Evolutionary conservation across 2,888 invertebrate species (phyloP).

Genomic region (Abrostola triplasia): DNA sequence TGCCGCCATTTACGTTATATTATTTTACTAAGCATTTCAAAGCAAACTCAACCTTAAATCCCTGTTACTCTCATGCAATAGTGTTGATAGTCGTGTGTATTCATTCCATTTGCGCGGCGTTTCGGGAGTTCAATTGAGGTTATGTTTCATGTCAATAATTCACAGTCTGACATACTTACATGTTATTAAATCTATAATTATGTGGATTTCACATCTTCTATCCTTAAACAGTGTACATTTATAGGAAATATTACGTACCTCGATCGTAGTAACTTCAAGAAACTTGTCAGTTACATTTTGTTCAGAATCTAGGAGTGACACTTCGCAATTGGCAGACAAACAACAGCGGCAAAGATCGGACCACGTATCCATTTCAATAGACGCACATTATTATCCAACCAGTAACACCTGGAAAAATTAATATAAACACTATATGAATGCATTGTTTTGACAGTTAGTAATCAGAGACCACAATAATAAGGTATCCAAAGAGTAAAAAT

Average conservation of each 20-base stretch:
- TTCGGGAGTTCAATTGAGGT: slow-evolving; percentile 39
- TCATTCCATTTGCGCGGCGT: slow-evolving; percentile 40
- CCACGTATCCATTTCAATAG: slow-evolving; percentile 83
- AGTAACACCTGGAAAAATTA: slow-evolving; percentile 75
- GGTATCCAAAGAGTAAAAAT: slow-evolving; percentile 86
- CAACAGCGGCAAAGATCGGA: slow-evolving; percentile 84
- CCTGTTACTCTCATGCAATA: background rate
- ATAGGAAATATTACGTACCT: slow-evolving; percentile 64
- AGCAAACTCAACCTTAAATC: slow-evolving; percentile 18
- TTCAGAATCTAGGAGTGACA: slow-evolving; percentile 78
- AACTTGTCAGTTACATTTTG: slow-evolving; percentile 77
- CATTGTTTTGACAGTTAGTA: slow-evolving; percentile 82
- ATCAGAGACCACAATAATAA: slow-evolving; percentile 79
- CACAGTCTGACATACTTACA: slow-evolving; percentile 35
- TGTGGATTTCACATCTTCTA: background rate
- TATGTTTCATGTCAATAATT: slow-evolving; percentile 54
- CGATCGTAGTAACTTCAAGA: slow-evolving; percentile 78
- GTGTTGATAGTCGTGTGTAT: slow-evolving; percentile 26
- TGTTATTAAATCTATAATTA: slow-evolving; percentile 20
- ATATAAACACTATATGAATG: slow-evolving; percentile 62
- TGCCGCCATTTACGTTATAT: background rate
- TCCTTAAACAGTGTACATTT: background rate
- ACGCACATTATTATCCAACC: slow-evolving; percentile 71
- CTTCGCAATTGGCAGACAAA: slow-evolving; percentile 78
- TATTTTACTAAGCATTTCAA: slow-evolving; percentile 1